Evolutionary conservation across 2,113 vertebrate species (phyloP).

Genomic region (Upupa epops): DNA sequence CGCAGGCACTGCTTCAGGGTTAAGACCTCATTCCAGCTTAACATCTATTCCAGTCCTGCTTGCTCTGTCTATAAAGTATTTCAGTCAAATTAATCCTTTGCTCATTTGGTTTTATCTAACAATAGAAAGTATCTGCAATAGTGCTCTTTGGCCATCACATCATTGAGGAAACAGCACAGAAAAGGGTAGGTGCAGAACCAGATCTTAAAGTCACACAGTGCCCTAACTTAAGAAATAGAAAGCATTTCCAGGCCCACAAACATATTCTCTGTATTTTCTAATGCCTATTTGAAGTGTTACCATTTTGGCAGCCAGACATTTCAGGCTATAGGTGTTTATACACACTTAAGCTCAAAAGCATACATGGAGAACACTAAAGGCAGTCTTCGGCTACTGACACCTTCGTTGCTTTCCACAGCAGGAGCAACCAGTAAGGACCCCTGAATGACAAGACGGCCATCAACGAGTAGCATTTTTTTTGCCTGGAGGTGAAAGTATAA

Average conservation of each 20-base stretch:
- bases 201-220: not conserved
- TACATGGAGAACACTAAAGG: not conserved
- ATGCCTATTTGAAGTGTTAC: not conserved
- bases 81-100: constrained; percentile 7
- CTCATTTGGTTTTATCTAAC: not conserved
- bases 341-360: not conserved
- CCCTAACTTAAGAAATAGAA: not conserved
- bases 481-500: not conserved
- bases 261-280: not conserved
- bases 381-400: not conserved
- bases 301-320: not conserved
- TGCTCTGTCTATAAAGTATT: not conserved
- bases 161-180: not conserved
- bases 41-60: constrained; percentile 10
- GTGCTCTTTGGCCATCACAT: not conserved
- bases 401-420: not conserved
- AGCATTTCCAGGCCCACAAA: not conserved
- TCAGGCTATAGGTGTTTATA: not conserved
- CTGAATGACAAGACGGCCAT: not conserved
- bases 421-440: not conserved
- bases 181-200: not conserved
- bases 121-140: not conserved
- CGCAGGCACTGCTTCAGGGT: not conserved
- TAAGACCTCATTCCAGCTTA: not conserved
- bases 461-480: not conserved